Percentiles rank a stretch among this genome's conserved stretches.
Conservation (phyloP, 2,888 invertebrate species). For the Thera obeliscata region DNA sequence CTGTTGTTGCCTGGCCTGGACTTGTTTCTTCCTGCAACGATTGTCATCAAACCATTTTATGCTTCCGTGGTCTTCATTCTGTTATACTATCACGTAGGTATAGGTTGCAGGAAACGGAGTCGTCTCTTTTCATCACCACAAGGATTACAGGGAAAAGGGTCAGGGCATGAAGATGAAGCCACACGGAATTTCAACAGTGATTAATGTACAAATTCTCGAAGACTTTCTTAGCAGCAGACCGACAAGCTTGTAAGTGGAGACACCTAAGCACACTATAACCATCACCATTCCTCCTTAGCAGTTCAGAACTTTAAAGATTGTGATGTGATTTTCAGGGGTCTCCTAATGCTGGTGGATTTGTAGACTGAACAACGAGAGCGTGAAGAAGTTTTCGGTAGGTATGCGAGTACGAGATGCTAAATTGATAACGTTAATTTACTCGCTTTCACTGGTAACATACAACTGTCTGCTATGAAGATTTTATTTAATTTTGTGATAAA, state of each 20-base stretch:
- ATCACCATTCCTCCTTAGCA: not conserved
- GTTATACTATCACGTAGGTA: too few species aligned
- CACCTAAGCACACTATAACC: constrained; percentile 8
- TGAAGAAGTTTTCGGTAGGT: constrained; percentile 61
- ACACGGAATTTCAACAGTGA: too few species aligned
- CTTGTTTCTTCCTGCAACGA: too few species aligned
- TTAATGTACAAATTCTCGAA: too few species aligned
- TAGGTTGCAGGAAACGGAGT: too few species aligned
- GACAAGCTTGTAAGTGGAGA: too few species aligned
- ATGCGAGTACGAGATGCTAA: constrained; percentile 38
- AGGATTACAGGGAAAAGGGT: too few species aligned
- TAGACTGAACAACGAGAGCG: constrained; percentile 61
- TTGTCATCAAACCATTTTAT: too few species aligned
- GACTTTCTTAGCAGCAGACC: not conserved
- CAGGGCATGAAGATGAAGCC: too few species aligned
- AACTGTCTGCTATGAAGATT: not conserved
- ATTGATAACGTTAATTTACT: constrained; percentile 59
- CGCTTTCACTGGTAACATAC: constrained; percentile 52
- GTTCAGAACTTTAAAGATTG: not conserved
- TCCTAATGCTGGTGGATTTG: constrained; percentile 37
- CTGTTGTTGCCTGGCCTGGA: too few species aligned
- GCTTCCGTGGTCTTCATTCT: too few species aligned
- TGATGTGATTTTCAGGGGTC: constrained; percentile 30
- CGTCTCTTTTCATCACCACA: too few species aligned
- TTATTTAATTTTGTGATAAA: not conserved